These are phyloP conservation scores for Hylia prasina DNA, from an alignment of 2,113 vertebrate species.

Conservation along the genomic window DNA sequence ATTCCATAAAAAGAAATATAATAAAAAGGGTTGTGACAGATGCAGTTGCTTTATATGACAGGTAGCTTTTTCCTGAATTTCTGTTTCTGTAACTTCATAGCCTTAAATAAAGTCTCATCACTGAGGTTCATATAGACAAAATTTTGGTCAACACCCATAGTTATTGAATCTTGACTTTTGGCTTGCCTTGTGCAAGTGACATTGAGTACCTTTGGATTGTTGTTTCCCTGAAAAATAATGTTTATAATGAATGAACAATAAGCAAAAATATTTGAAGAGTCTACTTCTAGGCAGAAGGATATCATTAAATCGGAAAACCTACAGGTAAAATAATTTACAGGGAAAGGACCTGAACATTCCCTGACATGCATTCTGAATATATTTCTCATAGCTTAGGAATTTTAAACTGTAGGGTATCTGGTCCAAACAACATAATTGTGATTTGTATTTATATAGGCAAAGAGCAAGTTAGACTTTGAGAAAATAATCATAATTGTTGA, in stretches of 20 bases:
- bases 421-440: neutral
- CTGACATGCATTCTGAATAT: conserved; percentile 18
- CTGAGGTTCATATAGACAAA: neutral
- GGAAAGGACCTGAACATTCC: neutral
- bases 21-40: neutral
- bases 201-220: neutral
- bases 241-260: neutral
- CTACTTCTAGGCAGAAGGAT: neutral
- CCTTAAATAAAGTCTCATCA: neutral
- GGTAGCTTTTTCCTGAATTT: neutral
- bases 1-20: neutral
- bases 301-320: neutral
- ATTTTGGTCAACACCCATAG: neutral
- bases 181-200: neutral
- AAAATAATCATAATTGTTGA: neutral
- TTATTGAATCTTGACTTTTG: neutral
- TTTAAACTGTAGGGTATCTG: neutral
- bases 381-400: conserved; percentile 38
- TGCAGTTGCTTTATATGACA: neutral
- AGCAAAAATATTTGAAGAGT: neutral
- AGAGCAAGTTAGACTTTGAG: neutral
- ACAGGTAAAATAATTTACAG: neutral
- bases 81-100: neutral
- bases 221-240: neutral
- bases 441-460: neutral